phyloP scores from a whole-genome alignment of 2,888 invertebrate genomes.

The Camptogramma bilineatum region DNA sequence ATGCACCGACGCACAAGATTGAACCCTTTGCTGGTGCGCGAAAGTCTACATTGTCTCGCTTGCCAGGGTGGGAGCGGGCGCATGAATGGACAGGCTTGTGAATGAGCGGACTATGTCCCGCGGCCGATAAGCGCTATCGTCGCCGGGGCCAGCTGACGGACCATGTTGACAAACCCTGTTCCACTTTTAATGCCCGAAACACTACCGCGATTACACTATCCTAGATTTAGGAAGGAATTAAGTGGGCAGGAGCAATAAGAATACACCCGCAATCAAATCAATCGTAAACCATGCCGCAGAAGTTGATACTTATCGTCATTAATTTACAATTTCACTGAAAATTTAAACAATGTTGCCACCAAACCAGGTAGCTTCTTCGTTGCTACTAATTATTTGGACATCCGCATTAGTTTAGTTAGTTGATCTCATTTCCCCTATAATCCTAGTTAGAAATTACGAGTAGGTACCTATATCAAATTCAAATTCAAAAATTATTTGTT shows the following conservation, averaged over 20 bases:
- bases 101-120: constrained; percentile 85
- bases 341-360: no score
- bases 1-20: constrained; percentile 53
- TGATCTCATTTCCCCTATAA: no score
- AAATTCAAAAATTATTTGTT: no score
- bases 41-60: constrained; percentile 61
- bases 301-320: no score
- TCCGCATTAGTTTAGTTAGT: no score
- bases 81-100: constrained; percentile 83
- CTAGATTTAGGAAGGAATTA: constrained; percentile 6
- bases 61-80: constrained; percentile 58
- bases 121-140: constrained; percentile 81
- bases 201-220: constrained; percentile 21
- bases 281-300: no score
- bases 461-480: no score
- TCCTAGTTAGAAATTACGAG: no score
- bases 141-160: constrained; percentile 80
- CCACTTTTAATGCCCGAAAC: constrained; percentile 75
- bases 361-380: no score
- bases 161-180: constrained; percentile 84
- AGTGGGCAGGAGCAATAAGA: not conserved
- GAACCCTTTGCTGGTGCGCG: constrained; percentile 58
- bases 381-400: no score
- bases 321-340: no score
- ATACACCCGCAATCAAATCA: not conserved